phyloP scores from a whole-genome alignment of 2,113 vertebrate species.

The Mastomys coucha region DNA sequence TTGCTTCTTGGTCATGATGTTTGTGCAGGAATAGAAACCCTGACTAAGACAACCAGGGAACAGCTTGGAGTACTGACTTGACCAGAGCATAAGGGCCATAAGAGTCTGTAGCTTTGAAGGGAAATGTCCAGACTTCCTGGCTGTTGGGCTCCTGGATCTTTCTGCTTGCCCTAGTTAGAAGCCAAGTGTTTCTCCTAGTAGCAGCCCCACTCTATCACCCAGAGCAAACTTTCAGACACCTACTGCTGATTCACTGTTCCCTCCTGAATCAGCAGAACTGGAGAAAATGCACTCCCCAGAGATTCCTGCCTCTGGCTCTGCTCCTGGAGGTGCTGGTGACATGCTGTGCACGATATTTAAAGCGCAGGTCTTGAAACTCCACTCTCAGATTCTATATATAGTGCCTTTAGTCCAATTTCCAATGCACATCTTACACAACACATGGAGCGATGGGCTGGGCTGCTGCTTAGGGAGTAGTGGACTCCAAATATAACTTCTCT shows the following conservation, averaged over 20 bases:
- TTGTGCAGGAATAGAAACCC: no score
- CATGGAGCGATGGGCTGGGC: no score
- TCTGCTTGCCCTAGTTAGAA: slow-evolving; percentile 20
- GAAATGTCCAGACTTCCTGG: neutral
- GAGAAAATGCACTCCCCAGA: neutral
- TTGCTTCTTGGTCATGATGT: no score
- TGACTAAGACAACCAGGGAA: no score
- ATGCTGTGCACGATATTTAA: neutral
- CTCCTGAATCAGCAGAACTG: slow-evolving; percentile 67
- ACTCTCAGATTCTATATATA: neutral
- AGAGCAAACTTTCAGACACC: neutral
- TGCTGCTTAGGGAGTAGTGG: neutral
- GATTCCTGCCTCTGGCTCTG: neutral
- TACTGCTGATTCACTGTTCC: slow-evolving; percentile 42
- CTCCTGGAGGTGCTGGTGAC: neutral
- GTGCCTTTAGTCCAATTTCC: neutral
- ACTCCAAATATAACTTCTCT: neutral
- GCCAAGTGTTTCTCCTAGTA: neutral
- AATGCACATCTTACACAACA: neutral
- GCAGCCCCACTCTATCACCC: neutral
- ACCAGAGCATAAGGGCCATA: neutral
- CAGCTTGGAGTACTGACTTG: neutral
- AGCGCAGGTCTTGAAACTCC: neutral
- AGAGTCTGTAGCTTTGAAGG: neutral
- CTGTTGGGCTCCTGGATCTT: neutral